Evolutionary conservation across 2,797 vertebrate species (phyloP).

Genomic region (Halcyon badia): DNA sequence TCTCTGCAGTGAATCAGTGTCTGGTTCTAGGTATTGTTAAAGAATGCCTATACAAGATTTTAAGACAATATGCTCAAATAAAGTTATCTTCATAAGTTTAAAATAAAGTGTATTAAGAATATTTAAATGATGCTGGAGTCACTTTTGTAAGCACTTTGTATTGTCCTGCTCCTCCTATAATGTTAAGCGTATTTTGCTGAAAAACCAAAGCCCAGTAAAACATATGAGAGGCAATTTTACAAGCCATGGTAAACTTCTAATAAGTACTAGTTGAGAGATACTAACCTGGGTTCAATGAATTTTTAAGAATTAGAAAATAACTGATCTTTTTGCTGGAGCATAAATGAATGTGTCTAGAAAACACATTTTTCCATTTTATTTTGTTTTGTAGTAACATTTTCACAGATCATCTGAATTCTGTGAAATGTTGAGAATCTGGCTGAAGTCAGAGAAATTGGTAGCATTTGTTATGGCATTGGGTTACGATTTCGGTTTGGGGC

Average conservation of each 20-base stretch:
- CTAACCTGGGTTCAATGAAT: background rate
- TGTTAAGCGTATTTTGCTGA: background rate
- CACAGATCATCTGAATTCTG: background rate
- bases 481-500: slow-evolving; percentile 40
- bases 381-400: background rate
- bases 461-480: background rate
- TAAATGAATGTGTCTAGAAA: background rate
- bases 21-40: background rate
- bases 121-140: background rate
- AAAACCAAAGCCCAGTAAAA: rapidly evolving
- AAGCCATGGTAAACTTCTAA: background rate
- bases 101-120: background rate
- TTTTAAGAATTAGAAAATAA: background rate
- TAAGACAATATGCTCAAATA: background rate
- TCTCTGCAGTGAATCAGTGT: background rate
- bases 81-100: background rate
- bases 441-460: background rate
- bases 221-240: rapidly evolving
- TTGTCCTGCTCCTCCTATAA: background rate
- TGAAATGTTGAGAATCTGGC: background rate
- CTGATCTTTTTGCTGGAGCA: background rate
- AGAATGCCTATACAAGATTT: background rate
- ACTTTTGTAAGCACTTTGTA: background rate
- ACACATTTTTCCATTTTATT: background rate
- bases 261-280: background rate